These are phyloP conservation scores for Pristionchus entomophagus DNA, from an alignment of 2,888 invertebrate genomes.

Conservation along the genomic window DNA sequence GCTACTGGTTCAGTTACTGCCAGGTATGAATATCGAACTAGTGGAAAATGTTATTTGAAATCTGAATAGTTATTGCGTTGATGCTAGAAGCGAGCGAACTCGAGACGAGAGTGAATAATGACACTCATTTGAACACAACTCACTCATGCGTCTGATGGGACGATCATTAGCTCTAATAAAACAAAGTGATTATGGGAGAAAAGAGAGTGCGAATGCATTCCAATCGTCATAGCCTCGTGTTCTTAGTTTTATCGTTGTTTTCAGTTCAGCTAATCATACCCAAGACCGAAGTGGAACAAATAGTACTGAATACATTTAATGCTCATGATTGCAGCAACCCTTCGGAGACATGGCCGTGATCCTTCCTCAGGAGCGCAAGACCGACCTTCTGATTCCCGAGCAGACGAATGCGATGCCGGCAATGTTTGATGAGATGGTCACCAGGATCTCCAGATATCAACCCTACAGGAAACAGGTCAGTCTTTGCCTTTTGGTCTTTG, in stretches of 20 bases:
- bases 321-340: constrained; percentile 58
- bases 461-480: constrained; percentile 70
- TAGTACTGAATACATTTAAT: neutral
- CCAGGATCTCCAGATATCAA: constrained; percentile 72
- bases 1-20: constrained; percentile 74
- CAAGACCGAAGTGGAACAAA: neutral
- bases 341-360: constrained; percentile 73
- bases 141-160: neutral
- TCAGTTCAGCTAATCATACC: too few species aligned
- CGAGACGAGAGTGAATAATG: constrained; percentile 3
- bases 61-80: neutral
- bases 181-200: constrained; percentile 10
- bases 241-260: too few species aligned
- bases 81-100: neutral
- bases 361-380: constrained; percentile 67
- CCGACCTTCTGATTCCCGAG: constrained; percentile 65
- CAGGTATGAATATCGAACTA: constrained; percentile 60
- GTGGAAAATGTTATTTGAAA: too few species aligned
- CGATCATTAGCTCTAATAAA: neutral
- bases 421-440: constrained; percentile 69
- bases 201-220: neutral
- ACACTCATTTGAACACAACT: constrained; percentile 1
- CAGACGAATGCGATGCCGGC: constrained; percentile 67
- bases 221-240: neutral
- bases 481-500: too few species aligned